These are phyloP conservation scores for Caenorhabditis sp. DNA, from an alignment of 2,888 invertebrate species.

Conservation along the genomic window DNA sequence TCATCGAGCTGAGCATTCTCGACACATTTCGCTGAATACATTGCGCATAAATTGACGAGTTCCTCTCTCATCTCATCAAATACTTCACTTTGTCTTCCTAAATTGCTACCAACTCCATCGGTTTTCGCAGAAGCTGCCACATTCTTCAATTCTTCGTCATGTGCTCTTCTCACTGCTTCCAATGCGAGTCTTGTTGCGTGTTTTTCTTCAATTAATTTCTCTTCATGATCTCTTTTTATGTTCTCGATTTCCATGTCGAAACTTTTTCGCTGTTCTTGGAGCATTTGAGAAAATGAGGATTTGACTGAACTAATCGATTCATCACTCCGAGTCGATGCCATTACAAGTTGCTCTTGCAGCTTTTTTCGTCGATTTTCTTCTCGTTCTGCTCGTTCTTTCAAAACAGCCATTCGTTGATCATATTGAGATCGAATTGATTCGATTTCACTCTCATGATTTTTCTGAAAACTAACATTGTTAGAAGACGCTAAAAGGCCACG, in stretches of 20 bases:
- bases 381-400: slow-evolving; percentile 57
- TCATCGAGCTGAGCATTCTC: slow-evolving; percentile 70
- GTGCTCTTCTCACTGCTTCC: slow-evolving; percentile 67
- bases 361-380: slow-evolving; percentile 56
- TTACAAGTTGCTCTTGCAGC: slow-evolving; percentile 60
- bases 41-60: slow-evolving; percentile 60
- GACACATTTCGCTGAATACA: slow-evolving; percentile 69
- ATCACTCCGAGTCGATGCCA: slow-evolving; percentile 51
- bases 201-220: slow-evolving; percentile 67
- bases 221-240: slow-evolving; percentile 56
- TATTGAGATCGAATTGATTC: slow-evolving; percentile 56
- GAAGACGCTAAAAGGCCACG: no score
- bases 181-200: slow-evolving; percentile 65
- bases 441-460: slow-evolving; percentile 56
- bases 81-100: slow-evolving; percentile 41
- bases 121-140: slow-evolving; percentile 32
- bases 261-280: slow-evolving; percentile 53
- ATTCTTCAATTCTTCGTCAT: slow-evolving; percentile 64
- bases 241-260: slow-evolving; percentile 57
- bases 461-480: slow-evolving; percentile 16
- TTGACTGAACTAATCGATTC: slow-evolving; percentile 53
- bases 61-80: slow-evolving; percentile 65
- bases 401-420: slow-evolving; percentile 57
- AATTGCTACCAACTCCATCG: slow-evolving; percentile 25
- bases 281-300: slow-evolving; percentile 57